Percentiles rank a stretch among this genome's conserved stretches.
These are phyloP conservation scores for Isurus oxyrinchus DNA, from an alignment of 2,113 vertebrate genomes.

Conservation along the genomic window DNA sequence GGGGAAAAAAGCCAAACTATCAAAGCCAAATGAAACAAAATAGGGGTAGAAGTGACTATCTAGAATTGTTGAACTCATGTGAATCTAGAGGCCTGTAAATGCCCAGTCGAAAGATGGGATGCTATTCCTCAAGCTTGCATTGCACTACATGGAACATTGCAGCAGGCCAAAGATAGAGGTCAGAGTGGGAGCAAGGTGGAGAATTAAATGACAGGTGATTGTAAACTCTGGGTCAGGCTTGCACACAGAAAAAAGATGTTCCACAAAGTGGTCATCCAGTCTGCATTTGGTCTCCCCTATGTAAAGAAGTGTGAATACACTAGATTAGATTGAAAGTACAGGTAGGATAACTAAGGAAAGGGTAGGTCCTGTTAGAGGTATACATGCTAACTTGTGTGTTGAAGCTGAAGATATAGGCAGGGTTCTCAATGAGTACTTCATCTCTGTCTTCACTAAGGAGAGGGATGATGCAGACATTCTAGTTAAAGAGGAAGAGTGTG, in stretches of 20 bases:
- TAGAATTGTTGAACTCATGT: too few relatives aligned
- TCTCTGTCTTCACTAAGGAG: too few relatives aligned
- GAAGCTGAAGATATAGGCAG: too few relatives aligned
- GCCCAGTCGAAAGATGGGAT: not conserved
- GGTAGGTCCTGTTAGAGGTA: too few relatives aligned
- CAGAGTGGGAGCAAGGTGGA: not conserved
- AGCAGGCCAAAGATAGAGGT: not conserved
- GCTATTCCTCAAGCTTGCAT: not conserved
- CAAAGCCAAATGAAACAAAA: too few relatives aligned
- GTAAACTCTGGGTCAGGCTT: not conserved
- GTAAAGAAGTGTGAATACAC: not conserved
- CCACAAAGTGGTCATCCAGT: not conserved
- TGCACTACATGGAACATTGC: not conserved
- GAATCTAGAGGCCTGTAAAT: not conserved
- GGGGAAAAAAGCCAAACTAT: too few relatives aligned
- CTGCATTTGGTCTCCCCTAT: not conserved
- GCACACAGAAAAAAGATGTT: not conserved
- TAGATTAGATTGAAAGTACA: not conserved
- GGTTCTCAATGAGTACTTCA: too few relatives aligned
- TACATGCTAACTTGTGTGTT: too few relatives aligned
- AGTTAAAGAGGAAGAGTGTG: too few relatives aligned
- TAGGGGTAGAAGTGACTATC: too few relatives aligned
- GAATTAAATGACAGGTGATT: not conserved
- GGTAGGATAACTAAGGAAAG: too few relatives aligned
- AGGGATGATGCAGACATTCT: too few relatives aligned